Evolutionary conservation across 1,140 invertebrate species (phyloP).

Genomic region (Archivesica marissinica): DNA sequence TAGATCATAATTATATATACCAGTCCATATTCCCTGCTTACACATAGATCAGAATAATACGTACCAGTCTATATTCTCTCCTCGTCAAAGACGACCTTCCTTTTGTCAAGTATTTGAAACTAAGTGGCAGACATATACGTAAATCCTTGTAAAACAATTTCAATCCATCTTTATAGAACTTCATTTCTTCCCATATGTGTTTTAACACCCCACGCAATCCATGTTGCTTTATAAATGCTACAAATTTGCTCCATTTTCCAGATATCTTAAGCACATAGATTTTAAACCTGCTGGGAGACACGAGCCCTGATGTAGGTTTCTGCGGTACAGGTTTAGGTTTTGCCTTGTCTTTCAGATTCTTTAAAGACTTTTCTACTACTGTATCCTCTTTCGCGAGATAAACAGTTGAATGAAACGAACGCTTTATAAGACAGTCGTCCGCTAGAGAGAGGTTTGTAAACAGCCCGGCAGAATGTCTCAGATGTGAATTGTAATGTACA

Average conservation of each 20-base stretch:
- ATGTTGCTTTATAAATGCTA: slow-evolving; percentile 12
- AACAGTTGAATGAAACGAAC: slow-evolving; percentile 34
- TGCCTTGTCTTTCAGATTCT: slow-evolving; percentile 30
- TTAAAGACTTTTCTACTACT: slow-evolving; percentile 26
- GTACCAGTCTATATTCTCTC: slow-evolving; percentile 59
- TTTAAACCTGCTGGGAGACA: background rate
- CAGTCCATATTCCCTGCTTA: no score
- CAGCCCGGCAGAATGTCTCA: background rate
- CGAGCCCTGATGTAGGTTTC: no score
- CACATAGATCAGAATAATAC: background rate
- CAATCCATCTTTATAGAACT: slow-evolving; percentile 48
- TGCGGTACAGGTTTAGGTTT: slow-evolving; percentile 1
- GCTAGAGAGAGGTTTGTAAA: background rate
- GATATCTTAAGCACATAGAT: background rate
- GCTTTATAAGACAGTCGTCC: background rate
- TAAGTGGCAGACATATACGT: slow-evolving; percentile 47
- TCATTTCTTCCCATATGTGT: background rate
- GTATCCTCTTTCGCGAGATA: slow-evolving; percentile 33
- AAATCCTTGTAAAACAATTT: slow-evolving; percentile 47
- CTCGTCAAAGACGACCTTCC: slow-evolving; percentile 49
- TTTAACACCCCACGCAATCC: slow-evolving; percentile 3
- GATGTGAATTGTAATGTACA: no score
- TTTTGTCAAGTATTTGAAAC: slow-evolving; percentile 34
- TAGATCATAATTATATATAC: no score
- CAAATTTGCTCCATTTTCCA: background rate